Conservation (phyloP, 2,113 vertebrate species). For the Chiloscyllium plagiosum region DNA sequence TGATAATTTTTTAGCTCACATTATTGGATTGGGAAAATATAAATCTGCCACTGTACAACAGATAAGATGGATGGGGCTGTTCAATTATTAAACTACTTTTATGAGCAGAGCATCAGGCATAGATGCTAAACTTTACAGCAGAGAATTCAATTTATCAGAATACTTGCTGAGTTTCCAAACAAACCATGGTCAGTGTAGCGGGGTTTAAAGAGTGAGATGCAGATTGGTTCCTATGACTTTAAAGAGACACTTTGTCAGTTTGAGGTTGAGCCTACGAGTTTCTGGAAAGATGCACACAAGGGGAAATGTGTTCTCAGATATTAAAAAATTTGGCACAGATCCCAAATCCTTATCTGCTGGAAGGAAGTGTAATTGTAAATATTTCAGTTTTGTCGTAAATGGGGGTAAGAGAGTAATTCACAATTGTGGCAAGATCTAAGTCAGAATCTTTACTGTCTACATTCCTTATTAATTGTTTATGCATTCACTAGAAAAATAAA, state of each 20-base stretch:
- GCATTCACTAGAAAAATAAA: not conserved
- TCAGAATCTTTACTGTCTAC: not conserved
- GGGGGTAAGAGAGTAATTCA: not conserved
- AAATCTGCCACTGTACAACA: not conserved
- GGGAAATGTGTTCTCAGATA: not conserved
- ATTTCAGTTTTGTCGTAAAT: not conserved
- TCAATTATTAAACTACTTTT: conserved; percentile 24
- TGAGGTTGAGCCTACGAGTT: not conserved
- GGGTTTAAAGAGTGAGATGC: not conserved
- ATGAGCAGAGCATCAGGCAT: not conserved
- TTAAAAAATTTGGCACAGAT: not conserved
- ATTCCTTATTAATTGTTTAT: not conserved
- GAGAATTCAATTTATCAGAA: not conserved
- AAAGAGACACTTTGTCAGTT: not conserved
- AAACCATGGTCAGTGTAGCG: not conserved
- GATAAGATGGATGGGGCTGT: not conserved
- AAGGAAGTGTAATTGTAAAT: not conserved
- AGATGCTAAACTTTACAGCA: not conserved
- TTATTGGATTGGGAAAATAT: not conserved
- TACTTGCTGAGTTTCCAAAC: not conserved
- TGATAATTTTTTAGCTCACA: not conserved
- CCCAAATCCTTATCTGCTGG: too few species aligned
- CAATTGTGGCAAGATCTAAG: not conserved
- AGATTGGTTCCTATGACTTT: not conserved
- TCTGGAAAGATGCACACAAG: too few species aligned